Evolutionary conservation across 2,888 invertebrate species (phyloP), one percentile per base, ranked within the genome.

Genomic region (Altica lythri): DNA sequence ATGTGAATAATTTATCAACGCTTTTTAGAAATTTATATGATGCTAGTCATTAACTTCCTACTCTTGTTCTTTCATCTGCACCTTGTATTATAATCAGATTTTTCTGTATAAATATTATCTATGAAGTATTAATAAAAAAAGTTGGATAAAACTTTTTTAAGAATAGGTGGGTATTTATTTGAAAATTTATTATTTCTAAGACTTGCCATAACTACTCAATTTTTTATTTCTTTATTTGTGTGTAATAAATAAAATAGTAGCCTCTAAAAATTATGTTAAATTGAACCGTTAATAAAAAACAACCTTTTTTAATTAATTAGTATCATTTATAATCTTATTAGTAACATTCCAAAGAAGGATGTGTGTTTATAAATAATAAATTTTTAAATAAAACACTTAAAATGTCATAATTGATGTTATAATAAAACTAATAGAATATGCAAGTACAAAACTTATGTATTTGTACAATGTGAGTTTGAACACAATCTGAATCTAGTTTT

Each of bases 401-500:
- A 14, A 34, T 14, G 16, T 34, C 27, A 27, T 32, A 42, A 32
- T 48, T 19, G 10, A 32, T 42, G 25, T 32, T 32, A 10, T 19
- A 19, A 32, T 16, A n/a, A 34, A 48, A 37, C 30, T 14, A n/a
- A 35, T 38, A 40, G 9, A 49, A 29, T 42, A 49, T 49, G 30
- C 22, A 32, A 49, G 49, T 49, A 49, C 49, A 49, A 49, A 48
- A 32, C 16, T n/a, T 40, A 18, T 49, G 30, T 40, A 29, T 49
- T 49, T 49, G 48, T 49, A 49, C 30, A 13, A 32, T 47, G 22
- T 32, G 35, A 48, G 40, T 32, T 17, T 17, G 30, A 32, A 38
- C 30, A 47, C 51, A 55, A 42, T 52, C 52, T 52, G 51, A n/a
- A 48, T 48, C 9, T 55, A 52, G 47, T 47, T 55, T 54, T 51